A percentile compares a stretch with the other conserved stretches of the same genome.
These are phyloP conservation scores for Actenoides lindsayi DNA, from an alignment of 2,113 vertebrate species.

Conservation along the genomic window DNA sequence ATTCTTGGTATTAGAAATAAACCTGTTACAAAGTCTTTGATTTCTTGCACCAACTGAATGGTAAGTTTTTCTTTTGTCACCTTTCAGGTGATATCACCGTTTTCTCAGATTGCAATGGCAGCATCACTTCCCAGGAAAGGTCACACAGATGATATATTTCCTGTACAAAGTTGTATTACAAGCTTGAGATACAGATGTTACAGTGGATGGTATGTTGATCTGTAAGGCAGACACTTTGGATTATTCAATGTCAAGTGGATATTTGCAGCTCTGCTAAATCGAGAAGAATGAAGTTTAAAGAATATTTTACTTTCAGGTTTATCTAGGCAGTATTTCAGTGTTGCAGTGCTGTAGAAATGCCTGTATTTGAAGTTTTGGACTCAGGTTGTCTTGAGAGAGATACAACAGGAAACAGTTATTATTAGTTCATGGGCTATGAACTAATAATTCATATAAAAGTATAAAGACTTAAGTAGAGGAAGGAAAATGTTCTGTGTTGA, in stretches of 20 bases:
- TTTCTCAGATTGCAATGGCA: not conserved
- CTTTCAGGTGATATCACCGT: not conserved
- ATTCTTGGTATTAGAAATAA: not conserved
- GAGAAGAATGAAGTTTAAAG: not conserved
- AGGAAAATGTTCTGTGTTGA: not conserved
- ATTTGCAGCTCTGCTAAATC: not conserved
- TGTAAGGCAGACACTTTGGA: not conserved
- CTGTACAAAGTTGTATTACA: not conserved
- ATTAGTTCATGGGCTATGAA: not conserved
- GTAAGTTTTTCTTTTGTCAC: not conserved
- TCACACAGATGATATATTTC: not conserved
- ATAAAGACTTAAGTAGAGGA: not conserved
- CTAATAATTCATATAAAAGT: no score
- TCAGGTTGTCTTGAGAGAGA: not conserved
- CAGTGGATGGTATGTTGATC: not conserved
- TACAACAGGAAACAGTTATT: not conserved
- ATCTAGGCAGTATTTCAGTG: not conserved
- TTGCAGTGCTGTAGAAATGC: not conserved
- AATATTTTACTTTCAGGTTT: not conserved
- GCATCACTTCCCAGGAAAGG: not conserved
- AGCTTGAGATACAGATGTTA: not conserved
- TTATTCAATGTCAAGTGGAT: not conserved
- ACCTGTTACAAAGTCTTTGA: accelerated
- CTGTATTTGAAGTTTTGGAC: not conserved
- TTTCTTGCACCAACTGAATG: not conserved